Base-by-base conservation (phyloP, 2,113 vertebrate species). In the Oncorhynchus keta region DNA sequence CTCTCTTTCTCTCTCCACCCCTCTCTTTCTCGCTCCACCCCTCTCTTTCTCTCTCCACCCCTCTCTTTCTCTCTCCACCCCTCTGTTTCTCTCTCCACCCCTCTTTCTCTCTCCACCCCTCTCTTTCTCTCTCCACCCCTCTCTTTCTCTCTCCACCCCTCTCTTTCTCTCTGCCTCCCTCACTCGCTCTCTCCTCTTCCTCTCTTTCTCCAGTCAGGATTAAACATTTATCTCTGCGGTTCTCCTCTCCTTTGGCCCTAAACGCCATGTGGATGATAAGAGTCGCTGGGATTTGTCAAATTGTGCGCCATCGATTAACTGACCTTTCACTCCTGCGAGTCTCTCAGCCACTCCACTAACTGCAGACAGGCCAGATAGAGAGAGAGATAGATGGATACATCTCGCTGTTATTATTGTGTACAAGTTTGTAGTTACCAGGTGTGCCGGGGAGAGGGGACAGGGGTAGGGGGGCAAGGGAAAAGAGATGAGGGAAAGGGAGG, bases 211-310 rank as follows among this genome's bases (percentile, higher is more conserved):
- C 73, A 24, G 73, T 79, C 81, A 79, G 88, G 92, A 93, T 93
- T 92, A 92, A 92, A 89, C 88, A 92, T 91, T 93, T 92, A 93
- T 93, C 91, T 93, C 85, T 55, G 87, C 83, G 84, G 86, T 88
- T 83, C 90, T 88, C 87, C 86, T 82, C 14, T 55, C 51, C 51
- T 89, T 68, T 78, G 87, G 80, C 87, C 88, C 92, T 91, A 93
- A 93, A 83, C 79, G 87, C 91, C 79, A 82, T 80, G 88, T 88
- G 89, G 87, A 90, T 91, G 93, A 94, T 93, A 93, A 92, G 91
- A 92, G 90, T 93, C 79, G 75, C 91, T 90, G 90, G 92, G 93
- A 94, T 93, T 94, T 93, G 92, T 94, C 92, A 94, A 94, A 94
- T 94, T 93, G 92, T 89, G 89, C 75, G 72, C 88, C 92, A 94